phyloP scores from a whole-genome alignment of 2,113 vertebrate species.

The Panthera leo region DNA sequence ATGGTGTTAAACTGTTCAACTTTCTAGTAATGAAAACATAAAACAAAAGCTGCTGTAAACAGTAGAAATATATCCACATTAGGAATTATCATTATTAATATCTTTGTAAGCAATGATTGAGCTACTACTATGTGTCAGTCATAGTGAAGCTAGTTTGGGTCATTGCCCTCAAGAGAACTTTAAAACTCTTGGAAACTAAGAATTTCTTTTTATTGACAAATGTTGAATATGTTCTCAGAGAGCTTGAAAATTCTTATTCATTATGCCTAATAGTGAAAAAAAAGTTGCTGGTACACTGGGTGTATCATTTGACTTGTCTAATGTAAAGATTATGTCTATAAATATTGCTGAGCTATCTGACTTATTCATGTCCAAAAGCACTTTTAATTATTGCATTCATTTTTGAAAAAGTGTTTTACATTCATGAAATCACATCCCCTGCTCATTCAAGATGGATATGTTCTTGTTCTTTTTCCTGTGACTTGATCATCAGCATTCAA shows the following conservation, averaged over 20 bases:
- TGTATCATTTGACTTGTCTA: conserved; percentile 15
- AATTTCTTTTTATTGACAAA: conserved; percentile 20
- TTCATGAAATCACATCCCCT: background rate
- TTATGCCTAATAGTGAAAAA: conserved; percentile 2
- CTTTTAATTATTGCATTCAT: conserved; percentile 46
- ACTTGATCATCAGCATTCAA: background rate
- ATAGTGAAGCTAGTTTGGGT: background rate
- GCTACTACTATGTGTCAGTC: background rate
- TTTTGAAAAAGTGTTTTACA: conserved; percentile 44
- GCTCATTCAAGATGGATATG: background rate
- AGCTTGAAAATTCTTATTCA: background rate
- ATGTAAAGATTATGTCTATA: background rate
- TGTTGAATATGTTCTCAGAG: background rate
- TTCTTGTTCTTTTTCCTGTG: background rate
- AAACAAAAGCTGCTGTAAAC: background rate
- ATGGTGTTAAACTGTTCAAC: background rate
- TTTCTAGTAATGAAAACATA: background rate
- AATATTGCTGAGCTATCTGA: conserved; percentile 12
- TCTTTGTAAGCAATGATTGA: background rate
- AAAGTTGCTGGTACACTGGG: background rate
- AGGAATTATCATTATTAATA: background rate
- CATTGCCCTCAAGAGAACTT: background rate
- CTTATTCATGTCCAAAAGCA: background rate
- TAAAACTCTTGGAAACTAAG: background rate
- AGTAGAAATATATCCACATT: background rate